These are phyloP conservation scores for Zaprionus taronus DNA, from an alignment of 1,140 invertebrate species.

Conservation along the genomic window DNA sequence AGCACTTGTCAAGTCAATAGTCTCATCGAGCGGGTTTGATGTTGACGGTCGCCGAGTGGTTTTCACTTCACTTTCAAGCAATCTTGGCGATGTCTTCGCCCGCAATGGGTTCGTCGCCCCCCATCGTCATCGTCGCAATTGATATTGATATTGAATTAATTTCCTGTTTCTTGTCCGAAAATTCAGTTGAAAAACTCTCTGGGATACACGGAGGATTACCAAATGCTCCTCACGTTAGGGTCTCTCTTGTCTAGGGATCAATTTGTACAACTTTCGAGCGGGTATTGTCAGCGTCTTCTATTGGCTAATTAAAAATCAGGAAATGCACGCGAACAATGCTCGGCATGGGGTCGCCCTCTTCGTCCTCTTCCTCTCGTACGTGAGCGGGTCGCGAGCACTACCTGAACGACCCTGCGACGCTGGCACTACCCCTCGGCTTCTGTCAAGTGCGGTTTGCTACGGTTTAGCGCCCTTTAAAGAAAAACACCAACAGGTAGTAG, in stretches of 20 bases:
- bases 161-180: constrained; percentile 43
- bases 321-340: constrained; percentile 63
- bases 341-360: constrained; percentile 14
- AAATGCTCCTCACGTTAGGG: constrained; percentile 53
- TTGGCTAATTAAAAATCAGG: constrained; percentile 73
- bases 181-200: constrained; percentile 29
- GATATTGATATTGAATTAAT: constrained; percentile 63
- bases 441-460: constrained; percentile 68
- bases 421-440: constrained; percentile 14
- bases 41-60: constrained; percentile 20
- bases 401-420: constrained; percentile 10
- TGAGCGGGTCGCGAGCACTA: constrained; percentile 42
- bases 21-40: background rate
- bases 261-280: constrained; percentile 30
- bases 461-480: constrained; percentile 45
- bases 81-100: constrained; percentile 13
- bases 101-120: constrained; percentile 37
- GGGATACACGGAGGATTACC: constrained; percentile 13
- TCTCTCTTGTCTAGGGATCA: background rate
- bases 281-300: constrained; percentile 2
- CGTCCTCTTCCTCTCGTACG: constrained; percentile 13
- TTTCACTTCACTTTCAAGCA: constrained; percentile 50
- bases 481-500: constrained; percentile 40
- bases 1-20: constrained; percentile 43
- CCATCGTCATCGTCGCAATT: constrained; percentile 16